Evolutionary conservation across 2,797 vertebrate genomes (phyloP), one percentile per base, ranked within the genome.

Genomic region (Rhinatrema bivittatum): DNA sequence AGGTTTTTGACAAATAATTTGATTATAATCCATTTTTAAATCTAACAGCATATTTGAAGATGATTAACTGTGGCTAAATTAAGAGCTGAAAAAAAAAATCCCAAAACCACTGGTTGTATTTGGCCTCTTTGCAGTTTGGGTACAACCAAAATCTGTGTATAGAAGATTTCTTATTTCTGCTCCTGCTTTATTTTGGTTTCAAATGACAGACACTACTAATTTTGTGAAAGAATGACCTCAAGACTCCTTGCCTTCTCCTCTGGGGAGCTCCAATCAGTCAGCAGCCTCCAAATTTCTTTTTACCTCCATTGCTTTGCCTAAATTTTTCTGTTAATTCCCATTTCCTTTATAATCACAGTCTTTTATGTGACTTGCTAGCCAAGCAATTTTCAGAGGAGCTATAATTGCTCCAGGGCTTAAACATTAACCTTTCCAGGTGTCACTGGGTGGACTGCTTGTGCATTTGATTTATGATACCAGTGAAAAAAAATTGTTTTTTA

Each of bases 281-380:
- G 74, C 68, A 73, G 65, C 70, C 68, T 74, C 37, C 56, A 41
- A 37, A 53, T 58, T 69, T 70, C 61, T 65, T 63, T 53, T 53
- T 60, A 60, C 73, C 42, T 75, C 72, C 60, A 78, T 77, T 40
- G 65, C 61, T 81, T 86, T 67, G 77, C 74, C 78, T 67, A 87
- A 80, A 80, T 81, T 84, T 91, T 88, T 81, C 86, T 89, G 84
- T 81, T 93, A 91, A 92, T 93, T 91, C 87, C 84, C 84, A 87
- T 93, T 94, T 94, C 90, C 88, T 90, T 89, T 79, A 86, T 82
- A 92, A 91, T 92, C 86, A 89, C 81, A 87, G 74, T 76, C 78
- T 87, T 90, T 88, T 80, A 87, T 83, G 82, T 88, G 85, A 87
- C 82, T 85, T 77, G 82, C 76, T 76, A 69, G 70, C 63, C 29